phyloP scores from a whole-genome alignment of 2,797 vertebrate species.

The Calcarius lapponicus region DNA sequence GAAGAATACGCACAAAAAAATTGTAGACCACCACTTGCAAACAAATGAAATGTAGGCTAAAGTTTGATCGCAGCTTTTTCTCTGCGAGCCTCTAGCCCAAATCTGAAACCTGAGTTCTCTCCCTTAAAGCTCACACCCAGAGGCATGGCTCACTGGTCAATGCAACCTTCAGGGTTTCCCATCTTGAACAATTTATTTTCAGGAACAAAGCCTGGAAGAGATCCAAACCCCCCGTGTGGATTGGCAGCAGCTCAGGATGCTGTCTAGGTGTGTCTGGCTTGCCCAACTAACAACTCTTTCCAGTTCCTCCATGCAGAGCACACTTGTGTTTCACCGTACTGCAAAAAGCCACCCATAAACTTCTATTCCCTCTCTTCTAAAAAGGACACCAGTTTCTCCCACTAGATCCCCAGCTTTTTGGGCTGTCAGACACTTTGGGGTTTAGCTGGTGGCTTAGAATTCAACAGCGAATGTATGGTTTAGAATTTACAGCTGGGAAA shows the following conservation, averaged over 20 bases:
- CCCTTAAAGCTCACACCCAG: not conserved
- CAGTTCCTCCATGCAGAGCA: constrained; percentile 1
- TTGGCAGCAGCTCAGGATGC: constrained; percentile 54
- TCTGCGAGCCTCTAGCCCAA: not conserved
- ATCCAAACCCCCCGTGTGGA: not conserved
- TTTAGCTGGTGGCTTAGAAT: constrained; percentile 6
- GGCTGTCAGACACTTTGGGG: not conserved
- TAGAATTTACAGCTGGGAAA: constrained; percentile 31
- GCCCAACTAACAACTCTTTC: constrained; percentile 47
- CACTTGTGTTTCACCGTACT: not conserved
- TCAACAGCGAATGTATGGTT: not conserved
- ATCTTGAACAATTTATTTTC: constrained; percentile 61
- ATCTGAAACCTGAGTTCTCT: not conserved
- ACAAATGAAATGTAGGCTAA: not conserved
- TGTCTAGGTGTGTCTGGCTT: constrained; percentile 65
- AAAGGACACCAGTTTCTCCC: not conserved
- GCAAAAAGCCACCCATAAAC: not conserved
- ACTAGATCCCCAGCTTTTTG: not conserved
- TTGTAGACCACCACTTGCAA: not conserved
- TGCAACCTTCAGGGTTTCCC: constrained; percentile 37
- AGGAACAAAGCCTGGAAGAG: constrained; percentile 62
- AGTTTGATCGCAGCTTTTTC: not conserved
- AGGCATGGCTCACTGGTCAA: constrained; percentile 16
- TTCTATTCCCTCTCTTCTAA: not conserved
- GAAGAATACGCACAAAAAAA: not conserved